Percentiles rank a stretch among this genome's conserved stretches.
Evolutionary conservation across 1,140 invertebrate species (phyloP).

Genomic region (Saccostrea cuccullata): DNA sequence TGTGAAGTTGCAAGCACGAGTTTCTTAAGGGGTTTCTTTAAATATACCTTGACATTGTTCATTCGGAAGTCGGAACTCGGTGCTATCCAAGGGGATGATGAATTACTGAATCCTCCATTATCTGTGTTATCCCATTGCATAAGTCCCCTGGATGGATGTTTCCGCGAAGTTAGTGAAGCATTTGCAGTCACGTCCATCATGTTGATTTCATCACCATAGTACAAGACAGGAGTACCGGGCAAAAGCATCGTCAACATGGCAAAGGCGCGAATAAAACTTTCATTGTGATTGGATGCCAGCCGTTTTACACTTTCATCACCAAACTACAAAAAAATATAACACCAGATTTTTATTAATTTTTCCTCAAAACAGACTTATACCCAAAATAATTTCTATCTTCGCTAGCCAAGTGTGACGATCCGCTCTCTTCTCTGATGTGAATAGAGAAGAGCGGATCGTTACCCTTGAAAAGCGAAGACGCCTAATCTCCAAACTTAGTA

Average conservation of each 20-base stretch:
- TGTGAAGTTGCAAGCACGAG: no score
- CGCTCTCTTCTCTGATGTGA: no score
- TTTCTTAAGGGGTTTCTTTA: background rate
- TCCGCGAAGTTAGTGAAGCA: slow-evolving; percentile 33
- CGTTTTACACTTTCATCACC: slow-evolving; percentile 59
- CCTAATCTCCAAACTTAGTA: no score
- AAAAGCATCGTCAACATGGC: slow-evolving; percentile 64
- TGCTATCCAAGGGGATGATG: slow-evolving; percentile 84
- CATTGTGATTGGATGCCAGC: slow-evolving; percentile 58
- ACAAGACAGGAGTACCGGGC: slow-evolving; percentile 67
- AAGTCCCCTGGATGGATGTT: slow-evolving; percentile 81
- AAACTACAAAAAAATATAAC: slow-evolving; percentile 49
- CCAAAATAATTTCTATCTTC: no score
- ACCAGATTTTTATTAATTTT: no score
- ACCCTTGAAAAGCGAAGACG: no score
- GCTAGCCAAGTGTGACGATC: no score
- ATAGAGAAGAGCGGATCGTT: no score
- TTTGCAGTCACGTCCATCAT: slow-evolving; percentile 49
- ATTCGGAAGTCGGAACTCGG: slow-evolving; percentile 80
- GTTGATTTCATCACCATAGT: slow-evolving; percentile 72
- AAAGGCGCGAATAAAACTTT: slow-evolving; percentile 54
- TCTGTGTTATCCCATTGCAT: slow-evolving; percentile 85
- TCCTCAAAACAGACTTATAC: no score
- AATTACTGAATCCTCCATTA: slow-evolving; percentile 81
- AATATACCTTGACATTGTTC: slow-evolving; percentile 61